Base-by-base conservation (phyloP, 1,140 invertebrate species). In the Bicyclus anynana region DNA sequence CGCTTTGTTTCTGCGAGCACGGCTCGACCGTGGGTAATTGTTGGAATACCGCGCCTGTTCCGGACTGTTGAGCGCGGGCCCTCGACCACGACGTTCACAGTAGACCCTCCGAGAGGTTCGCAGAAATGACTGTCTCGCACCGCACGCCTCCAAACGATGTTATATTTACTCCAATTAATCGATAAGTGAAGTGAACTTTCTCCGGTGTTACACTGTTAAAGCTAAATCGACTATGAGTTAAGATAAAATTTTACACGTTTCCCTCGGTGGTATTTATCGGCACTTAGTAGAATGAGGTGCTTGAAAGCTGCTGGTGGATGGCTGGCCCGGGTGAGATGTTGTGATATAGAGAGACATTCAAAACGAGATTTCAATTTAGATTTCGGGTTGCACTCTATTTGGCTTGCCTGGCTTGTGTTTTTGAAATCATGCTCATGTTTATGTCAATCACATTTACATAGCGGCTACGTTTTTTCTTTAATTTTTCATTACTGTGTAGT, bases 231-330 rank as follows among this genome's bases (percentile, higher is more conserved):
- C 42, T 40, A 57, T 62, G 53, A 37, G 26, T 46, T 26, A 47
- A 29, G 16, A 40, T 17, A 40, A 40, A 7, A 40, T 48, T 49
- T 48, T 49, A 35, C 53, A 44, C 6, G 17, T 58, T 40, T 59
- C 33, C 40, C 53, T 42, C 50, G 65, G 63, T 70, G 72, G 59
- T 54, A 59, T 55, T 61, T 73, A 63, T 69, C 58, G 57, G 53
- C 69, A 67, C 62, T 75, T 74, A 74, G 65, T 78, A 79, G 74
- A 78, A 87, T 87, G 84, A 82, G 84, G 79, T 87, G 84, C 64
- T 80, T 87, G 71, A 84, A 79, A 79, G 72, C 76, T 55, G 84
- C 84, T 50, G 80, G 84, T 77, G 82, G 80, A 81, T 87, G 82
- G 82, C 72, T 87, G 27, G 76, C 82, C 49, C 82, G 84, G 84